Evolutionary conservation across 2,888 invertebrate species (phyloP).

Genomic region (Steinernema scapterisci): DNA sequence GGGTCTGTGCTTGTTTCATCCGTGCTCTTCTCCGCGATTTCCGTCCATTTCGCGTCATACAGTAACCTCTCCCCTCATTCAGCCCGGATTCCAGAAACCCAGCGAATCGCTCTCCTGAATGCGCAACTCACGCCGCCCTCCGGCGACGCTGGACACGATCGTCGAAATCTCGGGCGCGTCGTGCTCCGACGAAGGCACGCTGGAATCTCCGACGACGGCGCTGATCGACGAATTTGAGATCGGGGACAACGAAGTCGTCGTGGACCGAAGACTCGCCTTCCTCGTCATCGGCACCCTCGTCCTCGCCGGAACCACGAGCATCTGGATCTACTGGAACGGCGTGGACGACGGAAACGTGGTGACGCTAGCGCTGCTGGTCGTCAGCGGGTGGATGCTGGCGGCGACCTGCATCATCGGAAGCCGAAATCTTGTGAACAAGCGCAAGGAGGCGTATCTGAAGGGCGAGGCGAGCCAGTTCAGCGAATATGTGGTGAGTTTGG

Average conservation of each 20-base stretch:
- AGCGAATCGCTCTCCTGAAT: background rate
- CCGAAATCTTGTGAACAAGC: background rate
- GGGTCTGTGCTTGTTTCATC: too few relatives aligned
- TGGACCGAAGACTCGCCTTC: background rate
- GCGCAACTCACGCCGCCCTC: background rate
- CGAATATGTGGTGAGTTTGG: constrained; percentile 16
- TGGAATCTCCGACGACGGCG: constrained; percentile 7
- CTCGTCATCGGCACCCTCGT: background rate
- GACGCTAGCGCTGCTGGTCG: background rate
- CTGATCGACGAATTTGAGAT: constrained; percentile 20
- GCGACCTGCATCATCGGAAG: constrained; percentile 21
- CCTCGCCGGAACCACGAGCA: background rate
- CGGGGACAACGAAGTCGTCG: background rate
- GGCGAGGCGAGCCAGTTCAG: constrained; percentile 25
- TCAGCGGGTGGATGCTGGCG: constrained; percentile 8
- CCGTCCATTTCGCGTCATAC: background rate
- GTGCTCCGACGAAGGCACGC: background rate
- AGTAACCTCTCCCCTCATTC: background rate
- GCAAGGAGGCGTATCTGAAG: constrained; percentile 2
- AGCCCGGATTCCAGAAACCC: background rate
- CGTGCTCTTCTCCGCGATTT: too few relatives aligned
- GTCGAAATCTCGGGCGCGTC: constrained; percentile 20
- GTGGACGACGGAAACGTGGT: constrained; percentile 6
- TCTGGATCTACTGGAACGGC: constrained; percentile 18
- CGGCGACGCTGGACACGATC: constrained; percentile 29